Evolutionary conservation across 2,113 vertebrate genomes (phyloP), one percentile per base, ranked within the genome.

Genomic region (Connochaetes taurinus): DNA sequence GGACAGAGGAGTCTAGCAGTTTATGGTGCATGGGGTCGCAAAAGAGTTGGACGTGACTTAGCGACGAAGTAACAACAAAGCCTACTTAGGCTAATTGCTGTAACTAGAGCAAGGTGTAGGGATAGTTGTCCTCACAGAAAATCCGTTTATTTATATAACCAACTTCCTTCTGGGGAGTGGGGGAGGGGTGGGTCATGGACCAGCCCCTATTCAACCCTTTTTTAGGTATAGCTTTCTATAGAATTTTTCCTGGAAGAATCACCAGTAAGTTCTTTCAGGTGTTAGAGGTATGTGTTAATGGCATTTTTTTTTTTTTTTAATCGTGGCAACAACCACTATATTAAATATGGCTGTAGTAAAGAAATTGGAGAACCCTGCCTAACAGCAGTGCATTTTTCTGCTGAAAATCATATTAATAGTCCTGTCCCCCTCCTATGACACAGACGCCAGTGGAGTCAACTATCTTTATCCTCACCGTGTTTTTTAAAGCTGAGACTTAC

Each of bases 401-500:
- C 43, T 91, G 58, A 89, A 55, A 40, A 47, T n/a, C 31, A 15
- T 92, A 52, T 81, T 71, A 40, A 55, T 45, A 29, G 16, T 58
- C 33, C 80, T 86, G 7, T 67, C 60, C 67, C 6, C 7, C 4
- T 4, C 47, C 52, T 12, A 6, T 40, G 62, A 92, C 74, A 93
- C 25, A 87, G 53, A 60, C 36, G 4, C 62, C 50, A 14, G 53
- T 45, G 9, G 71, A 62, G 14, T 67, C n/a, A 50, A 40, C 67
- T 21, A 25, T 31, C 23, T 71, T 90, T 95, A 74, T 74, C 5
- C n/a, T 58, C 15, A 29, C 12, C 31, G 25, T 13, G 12, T 52
- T 53, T 92, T 92, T 88, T 57, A 94, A 91, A 97, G 45, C 6
- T 50, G 71, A 95, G 83, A 82, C 76, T 87, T 78, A 96, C 62